These are phyloP conservation scores for Synanthedon formicaeformis DNA, from an alignment of 2,888 invertebrate genomes.

Conservation along the genomic window DNA sequence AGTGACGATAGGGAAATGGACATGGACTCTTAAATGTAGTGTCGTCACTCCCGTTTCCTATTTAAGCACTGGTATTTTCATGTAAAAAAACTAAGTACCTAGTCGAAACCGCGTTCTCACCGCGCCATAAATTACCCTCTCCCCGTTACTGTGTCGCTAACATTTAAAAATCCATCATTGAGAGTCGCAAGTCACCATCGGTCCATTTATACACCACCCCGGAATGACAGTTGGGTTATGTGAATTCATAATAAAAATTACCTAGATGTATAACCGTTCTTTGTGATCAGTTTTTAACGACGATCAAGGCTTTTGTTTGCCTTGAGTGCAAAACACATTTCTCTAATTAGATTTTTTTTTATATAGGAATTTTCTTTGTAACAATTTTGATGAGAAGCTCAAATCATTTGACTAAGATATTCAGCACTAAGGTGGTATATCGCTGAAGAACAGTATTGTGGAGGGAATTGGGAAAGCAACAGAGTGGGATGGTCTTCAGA, in stretches of 20 bases:
- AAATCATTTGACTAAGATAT: too few species aligned
- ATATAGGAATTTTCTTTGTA: too few species aligned
- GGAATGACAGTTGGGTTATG: conserved; percentile 53
- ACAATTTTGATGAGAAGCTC: too few species aligned
- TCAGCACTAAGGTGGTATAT: too few species aligned
- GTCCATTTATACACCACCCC: conserved; percentile 56
- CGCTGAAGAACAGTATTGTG: too few species aligned
- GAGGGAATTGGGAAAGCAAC: too few species aligned
- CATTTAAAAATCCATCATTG: conserved; percentile 63
- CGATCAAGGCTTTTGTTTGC: not conserved
- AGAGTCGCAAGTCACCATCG: conserved; percentile 50
- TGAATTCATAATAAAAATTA: conserved; percentile 55
- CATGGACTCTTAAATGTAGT: too few species aligned
- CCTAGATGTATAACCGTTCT: conserved; percentile 34
- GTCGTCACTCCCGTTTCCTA: not conserved
- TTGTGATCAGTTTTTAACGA: not conserved
- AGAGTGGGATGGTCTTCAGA: too few species aligned
- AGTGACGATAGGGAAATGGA: too few species aligned
- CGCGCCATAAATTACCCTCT: conserved; percentile 41
- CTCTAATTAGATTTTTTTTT: too few species aligned
- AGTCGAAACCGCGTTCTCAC: conserved; percentile 10
- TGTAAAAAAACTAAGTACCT: not conserved
- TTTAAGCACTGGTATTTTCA: not conserved
- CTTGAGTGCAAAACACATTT: too few species aligned
- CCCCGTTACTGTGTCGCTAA: conserved; percentile 41